phyloP scores from a whole-genome alignment of 2,113 vertebrate species.

The Galeopterus variegatus region DNA sequence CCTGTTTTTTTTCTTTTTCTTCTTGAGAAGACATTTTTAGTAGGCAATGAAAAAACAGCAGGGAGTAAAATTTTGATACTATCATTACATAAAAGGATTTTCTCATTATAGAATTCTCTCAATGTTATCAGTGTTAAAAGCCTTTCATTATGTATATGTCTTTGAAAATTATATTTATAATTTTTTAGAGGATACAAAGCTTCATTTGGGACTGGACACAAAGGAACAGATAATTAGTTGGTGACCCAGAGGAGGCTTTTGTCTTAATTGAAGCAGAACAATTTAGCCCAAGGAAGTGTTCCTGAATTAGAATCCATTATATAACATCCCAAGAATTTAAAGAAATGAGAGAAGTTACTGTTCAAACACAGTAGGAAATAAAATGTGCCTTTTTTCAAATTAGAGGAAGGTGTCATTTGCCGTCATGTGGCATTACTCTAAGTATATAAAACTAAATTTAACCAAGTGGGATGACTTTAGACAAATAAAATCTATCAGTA shows the following conservation, averaged over 20 bases:
- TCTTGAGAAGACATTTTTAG: neutral
- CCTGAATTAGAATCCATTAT: slow-evolving; percentile 68
- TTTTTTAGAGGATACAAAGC: slow-evolving; percentile 22
- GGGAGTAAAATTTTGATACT: slow-evolving; percentile 42
- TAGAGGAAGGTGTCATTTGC: slow-evolving; percentile 53
- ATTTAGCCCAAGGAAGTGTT: slow-evolving; percentile 65
- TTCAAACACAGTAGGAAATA: slow-evolving; percentile 64
- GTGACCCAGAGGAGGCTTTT: slow-evolving; percentile 54
- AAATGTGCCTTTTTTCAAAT: slow-evolving; percentile 61
- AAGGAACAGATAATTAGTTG: slow-evolving; percentile 73
- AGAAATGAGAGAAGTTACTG: neutral
- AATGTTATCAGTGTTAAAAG: slow-evolving; percentile 57
- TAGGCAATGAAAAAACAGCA: slow-evolving; percentile 56
- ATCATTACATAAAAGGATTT: slow-evolving; percentile 50
- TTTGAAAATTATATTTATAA: slow-evolving; percentile 79
- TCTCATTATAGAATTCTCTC: slow-evolving; percentile 65
- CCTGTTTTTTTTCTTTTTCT: neutral
- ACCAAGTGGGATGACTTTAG: slow-evolving; percentile 3
- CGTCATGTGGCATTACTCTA: slow-evolving; percentile 41
- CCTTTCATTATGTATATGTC: slow-evolving; percentile 60
- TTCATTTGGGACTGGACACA: slow-evolving; percentile 53
- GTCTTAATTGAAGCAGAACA: slow-evolving; percentile 48
- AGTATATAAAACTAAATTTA: slow-evolving; percentile 63
- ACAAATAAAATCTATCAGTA: slow-evolving; percentile 33
- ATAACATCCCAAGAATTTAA: slow-evolving; percentile 5